Percentiles rank a stretch among this genome's conserved stretches.
These are phyloP conservation scores for Nothoprocta pentlandii DNA, from an alignment of 2,113 vertebrate genomes.

Conservation along the genomic window DNA sequence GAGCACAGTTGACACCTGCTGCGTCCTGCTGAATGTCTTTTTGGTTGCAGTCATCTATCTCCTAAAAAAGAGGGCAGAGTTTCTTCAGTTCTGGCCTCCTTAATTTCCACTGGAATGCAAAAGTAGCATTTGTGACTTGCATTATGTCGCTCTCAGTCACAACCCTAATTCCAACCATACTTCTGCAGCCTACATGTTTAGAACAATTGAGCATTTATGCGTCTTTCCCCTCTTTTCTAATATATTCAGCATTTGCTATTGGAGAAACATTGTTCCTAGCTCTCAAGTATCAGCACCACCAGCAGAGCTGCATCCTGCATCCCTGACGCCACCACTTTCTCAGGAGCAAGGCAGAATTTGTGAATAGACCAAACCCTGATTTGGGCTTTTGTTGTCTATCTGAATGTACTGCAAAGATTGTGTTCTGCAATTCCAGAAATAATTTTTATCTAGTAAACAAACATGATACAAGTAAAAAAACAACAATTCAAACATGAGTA, in stretches of 20 bases:
- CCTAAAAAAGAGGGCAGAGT: slow-evolving; percentile 61
- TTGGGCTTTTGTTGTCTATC: background rate
- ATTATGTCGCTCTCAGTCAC: slow-evolving; percentile 62
- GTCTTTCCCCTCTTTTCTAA: slow-evolving; percentile 13
- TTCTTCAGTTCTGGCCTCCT: slow-evolving; percentile 55
- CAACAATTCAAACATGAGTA: background rate
- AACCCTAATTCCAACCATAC: slow-evolving; percentile 83
- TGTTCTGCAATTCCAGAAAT: background rate
- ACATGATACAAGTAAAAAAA: background rate
- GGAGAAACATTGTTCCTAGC: slow-evolving; percentile 58
- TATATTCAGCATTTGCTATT: slow-evolving; percentile 51
- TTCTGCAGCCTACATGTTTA: slow-evolving; percentile 77
- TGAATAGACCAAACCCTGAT: background rate
- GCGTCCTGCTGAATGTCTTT: slow-evolving; percentile 1
- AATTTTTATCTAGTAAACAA: background rate
- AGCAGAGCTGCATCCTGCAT: background rate
- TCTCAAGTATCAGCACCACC: slow-evolving; percentile 43
- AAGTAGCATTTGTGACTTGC: slow-evolving; percentile 63
- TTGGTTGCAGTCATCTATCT: slow-evolving; percentile 65
- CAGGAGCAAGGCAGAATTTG: slow-evolving; percentile 29
- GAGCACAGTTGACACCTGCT: background rate
- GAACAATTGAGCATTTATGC: slow-evolving; percentile 78
- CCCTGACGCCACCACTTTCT: slow-evolving; percentile 34
- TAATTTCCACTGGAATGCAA: slow-evolving; percentile 54
- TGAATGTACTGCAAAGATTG: background rate